Evolutionary conservation across 2,797 vertebrate species (phyloP).

Genomic region (Gastrophryne carolinensis): DNA sequence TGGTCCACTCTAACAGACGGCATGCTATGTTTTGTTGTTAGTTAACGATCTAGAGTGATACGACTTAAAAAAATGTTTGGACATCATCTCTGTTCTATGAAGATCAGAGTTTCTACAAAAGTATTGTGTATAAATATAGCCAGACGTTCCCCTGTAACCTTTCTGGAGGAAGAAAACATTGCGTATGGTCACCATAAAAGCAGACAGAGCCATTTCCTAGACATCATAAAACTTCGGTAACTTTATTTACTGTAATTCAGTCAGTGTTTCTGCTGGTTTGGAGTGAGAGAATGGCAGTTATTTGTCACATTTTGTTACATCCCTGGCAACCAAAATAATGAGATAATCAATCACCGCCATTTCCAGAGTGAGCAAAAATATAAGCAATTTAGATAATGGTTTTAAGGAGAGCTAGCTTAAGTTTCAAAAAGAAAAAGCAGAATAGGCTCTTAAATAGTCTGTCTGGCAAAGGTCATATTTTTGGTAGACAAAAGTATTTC

Average conservation of each 20-base stretch:
- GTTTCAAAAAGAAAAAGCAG: slow-evolving; percentile 61
- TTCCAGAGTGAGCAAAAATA: slow-evolving; percentile 64
- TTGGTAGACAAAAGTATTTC: too few species aligned
- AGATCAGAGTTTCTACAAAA: neutral
- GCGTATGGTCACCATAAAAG: slow-evolving; percentile 50
- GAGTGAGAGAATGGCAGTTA: slow-evolving; percentile 58
- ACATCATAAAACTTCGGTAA: slow-evolving; percentile 57
- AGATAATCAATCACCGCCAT: slow-evolving; percentile 68
- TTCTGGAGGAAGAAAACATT: neutral
- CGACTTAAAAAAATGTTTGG: too few species aligned
- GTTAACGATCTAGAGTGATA: too few species aligned
- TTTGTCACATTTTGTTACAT: slow-evolving; percentile 67
- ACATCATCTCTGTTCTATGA: too few species aligned
- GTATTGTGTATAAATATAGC: neutral
- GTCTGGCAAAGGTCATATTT: too few species aligned
- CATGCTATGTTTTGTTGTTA: too few species aligned
- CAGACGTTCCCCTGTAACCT: slow-evolving; percentile 12
- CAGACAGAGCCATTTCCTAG: slow-evolving; percentile 58
- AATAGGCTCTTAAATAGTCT: neutral
- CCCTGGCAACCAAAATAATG: slow-evolving; percentile 67
- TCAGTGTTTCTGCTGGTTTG: slow-evolving; percentile 51
- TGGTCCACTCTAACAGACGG: too few species aligned
- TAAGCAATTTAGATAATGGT: slow-evolving; percentile 67
- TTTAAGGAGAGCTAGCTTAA: slow-evolving; percentile 52
- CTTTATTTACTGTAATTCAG: slow-evolving; percentile 58